Percentiles rank a stretch among this genome's conserved stretches.
Evolutionary conservation across 37 sponge, comb jelly and placozoan genomes (phyloP).

Genomic region (Aphrocallistes beatrix): DNA sequence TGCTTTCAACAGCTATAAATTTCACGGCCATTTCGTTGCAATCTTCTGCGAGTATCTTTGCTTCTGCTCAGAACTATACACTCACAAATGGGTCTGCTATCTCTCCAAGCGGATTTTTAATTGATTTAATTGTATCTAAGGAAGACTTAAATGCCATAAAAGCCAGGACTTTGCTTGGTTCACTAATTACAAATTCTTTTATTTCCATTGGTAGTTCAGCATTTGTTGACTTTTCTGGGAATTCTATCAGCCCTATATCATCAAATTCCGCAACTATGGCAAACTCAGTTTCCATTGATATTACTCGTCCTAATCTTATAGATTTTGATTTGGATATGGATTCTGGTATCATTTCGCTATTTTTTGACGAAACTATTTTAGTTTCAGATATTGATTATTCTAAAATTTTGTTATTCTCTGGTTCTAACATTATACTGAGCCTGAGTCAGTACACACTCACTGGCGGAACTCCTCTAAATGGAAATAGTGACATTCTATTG

Average conservation of each 20-base stretch:
- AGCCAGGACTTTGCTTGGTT: neutral
- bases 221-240: slow-evolving; percentile 3
- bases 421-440: neutral
- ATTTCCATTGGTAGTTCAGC: neutral
- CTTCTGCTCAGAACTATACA: slow-evolving; percentile 34
- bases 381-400: slow-evolving; percentile 31
- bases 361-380: neutral
- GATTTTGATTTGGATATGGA: slow-evolving; percentile 24
- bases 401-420: neutral
- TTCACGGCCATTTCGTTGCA: neutral
- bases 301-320: neutral
- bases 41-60: neutral
- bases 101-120: neutral
- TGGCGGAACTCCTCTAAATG: slow-evolving; percentile 37
- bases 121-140: neutral
- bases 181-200: neutral
- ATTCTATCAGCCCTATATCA: neutral
- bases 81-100: neutral
- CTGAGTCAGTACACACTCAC: slow-evolving; percentile 31
- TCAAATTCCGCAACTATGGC: neutral
- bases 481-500: slow-evolving; percentile 32
- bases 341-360: neutral
- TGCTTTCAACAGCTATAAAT: neutral
- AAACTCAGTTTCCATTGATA: neutral
- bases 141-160: slow-evolving; percentile 18